phyloP scores from a whole-genome alignment of 2,797 vertebrate species.

The Antennarius maculatus region DNA sequence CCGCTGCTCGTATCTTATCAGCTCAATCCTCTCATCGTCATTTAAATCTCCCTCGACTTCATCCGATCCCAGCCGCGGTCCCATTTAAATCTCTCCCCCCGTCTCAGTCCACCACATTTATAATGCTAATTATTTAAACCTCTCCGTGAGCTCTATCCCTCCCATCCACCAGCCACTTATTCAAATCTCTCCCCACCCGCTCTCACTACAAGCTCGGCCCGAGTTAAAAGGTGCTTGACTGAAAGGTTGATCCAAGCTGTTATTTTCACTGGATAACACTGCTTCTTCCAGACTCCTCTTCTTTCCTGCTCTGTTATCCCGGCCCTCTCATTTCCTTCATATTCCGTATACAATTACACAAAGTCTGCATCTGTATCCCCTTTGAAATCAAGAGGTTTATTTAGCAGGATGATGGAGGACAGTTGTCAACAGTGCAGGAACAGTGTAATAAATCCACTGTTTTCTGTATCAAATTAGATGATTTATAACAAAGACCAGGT shows the following conservation, averaged over 20 bases:
- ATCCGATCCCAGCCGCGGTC: slow-evolving; percentile 72
- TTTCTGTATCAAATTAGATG: slow-evolving; percentile 30
- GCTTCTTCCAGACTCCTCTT: slow-evolving; percentile 55
- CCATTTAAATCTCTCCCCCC: slow-evolving; percentile 77
- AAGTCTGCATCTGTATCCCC: slow-evolving; percentile 41
- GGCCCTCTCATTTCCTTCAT: slow-evolving; percentile 30
- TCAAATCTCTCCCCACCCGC: slow-evolving; percentile 73
- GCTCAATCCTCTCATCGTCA: slow-evolving; percentile 78
- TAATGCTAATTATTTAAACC: slow-evolving; percentile 84
- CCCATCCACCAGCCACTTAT: slow-evolving; percentile 77
- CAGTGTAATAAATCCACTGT: slow-evolving; percentile 40
- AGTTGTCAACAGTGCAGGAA: slow-evolving; percentile 10
- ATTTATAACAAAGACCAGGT: slow-evolving; percentile 25
- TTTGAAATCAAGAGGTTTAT: slow-evolving; percentile 56
- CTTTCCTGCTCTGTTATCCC: slow-evolving; percentile 41
- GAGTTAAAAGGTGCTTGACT: slow-evolving; percentile 78
- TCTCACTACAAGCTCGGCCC: slow-evolving; percentile 58
- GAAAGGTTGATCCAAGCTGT: slow-evolving; percentile 63
- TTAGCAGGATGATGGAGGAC: slow-evolving; percentile 36
- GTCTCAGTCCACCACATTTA: slow-evolving; percentile 75
- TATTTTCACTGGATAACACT: slow-evolving; percentile 64
- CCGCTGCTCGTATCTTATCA: slow-evolving; percentile 71
- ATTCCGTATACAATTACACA: slow-evolving; percentile 52
- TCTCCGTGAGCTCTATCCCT: slow-evolving; percentile 68
- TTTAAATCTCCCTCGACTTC: slow-evolving; percentile 78